Evolutionary conservation across 2,113 vertebrate species (phyloP).

Genomic region (Microcebus murinus): DNA sequence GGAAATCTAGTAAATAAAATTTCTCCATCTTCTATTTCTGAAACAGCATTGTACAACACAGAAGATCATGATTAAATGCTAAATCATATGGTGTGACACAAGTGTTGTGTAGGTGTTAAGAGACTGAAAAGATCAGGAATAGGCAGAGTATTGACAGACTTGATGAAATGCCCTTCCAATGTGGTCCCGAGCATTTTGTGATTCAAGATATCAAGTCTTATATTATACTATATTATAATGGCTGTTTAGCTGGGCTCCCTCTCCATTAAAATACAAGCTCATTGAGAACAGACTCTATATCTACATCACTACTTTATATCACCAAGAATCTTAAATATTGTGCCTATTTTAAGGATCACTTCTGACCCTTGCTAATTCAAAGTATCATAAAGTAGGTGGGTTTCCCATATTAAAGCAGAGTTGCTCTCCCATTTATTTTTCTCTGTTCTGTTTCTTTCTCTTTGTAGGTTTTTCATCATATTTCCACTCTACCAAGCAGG

Average conservation of each 20-base stretch:
- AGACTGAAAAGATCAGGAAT: not conserved
- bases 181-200: not conserved
- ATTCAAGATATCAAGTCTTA: not conserved
- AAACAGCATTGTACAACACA: not conserved
- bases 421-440: not conserved
- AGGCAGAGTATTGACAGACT: not conserved
- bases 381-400: not conserved
- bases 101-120: not conserved
- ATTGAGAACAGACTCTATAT: not conserved
- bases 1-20: not conserved
- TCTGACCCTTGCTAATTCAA: not conserved
- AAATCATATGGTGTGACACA: not conserved
- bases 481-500: not conserved
- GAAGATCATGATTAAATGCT: not conserved
- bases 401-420: not conserved
- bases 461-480: not conserved
- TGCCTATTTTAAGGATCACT: not conserved
- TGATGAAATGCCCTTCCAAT: not conserved
- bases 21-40: not conserved
- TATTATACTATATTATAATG: not conserved
- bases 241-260: not conserved
- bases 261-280: not conserved
- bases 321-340: not conserved
- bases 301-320: not conserved
- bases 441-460: not conserved